A percentile compares a stretch with the other conserved stretches of the same genome.
These are phyloP conservation scores for Stegastes partitus DNA, from an alignment of 2,113 vertebrate genomes.

Conservation along the genomic window DNA sequence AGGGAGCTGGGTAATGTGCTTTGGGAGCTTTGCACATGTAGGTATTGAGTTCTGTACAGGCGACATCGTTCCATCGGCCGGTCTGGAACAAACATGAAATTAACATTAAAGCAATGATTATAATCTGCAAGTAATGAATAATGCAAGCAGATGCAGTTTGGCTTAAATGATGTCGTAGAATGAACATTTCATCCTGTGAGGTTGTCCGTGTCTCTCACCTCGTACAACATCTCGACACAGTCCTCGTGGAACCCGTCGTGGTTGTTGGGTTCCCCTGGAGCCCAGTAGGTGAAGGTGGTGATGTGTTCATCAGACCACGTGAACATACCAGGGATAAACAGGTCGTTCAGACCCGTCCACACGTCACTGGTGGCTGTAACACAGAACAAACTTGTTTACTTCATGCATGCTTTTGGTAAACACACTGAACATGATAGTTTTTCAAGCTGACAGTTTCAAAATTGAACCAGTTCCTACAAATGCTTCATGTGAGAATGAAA, in stretches of 20 bases:
- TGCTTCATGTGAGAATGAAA: no score
- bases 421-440: no score
- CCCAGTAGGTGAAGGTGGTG: slow-evolving; percentile 84
- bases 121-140: no score
- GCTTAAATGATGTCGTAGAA: no score
- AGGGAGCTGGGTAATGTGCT: slow-evolving; percentile 83
- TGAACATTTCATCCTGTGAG: neutral
- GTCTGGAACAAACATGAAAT: slow-evolving; percentile 62
- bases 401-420: no score
- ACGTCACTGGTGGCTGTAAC: slow-evolving; percentile 78
- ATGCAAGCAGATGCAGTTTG: no score
- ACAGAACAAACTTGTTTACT: no score
- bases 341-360: slow-evolving; percentile 85
- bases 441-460: no score
- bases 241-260: slow-evolving; percentile 80
- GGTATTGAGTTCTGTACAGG: slow-evolving; percentile 83
- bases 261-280: slow-evolving; percentile 85
- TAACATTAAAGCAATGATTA: neutral
- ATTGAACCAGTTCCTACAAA: no score
- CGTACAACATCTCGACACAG: slow-evolving; percentile 83
- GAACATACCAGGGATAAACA: slow-evolving; percentile 70
- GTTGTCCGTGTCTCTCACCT: slow-evolving; percentile 58
- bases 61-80: slow-evolving; percentile 84
- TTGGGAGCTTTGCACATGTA: slow-evolving; percentile 85
- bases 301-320: slow-evolving; percentile 80